Base-by-base conservation (phyloP, 1,140 invertebrate species). In the Drosophila pandora region DNA sequence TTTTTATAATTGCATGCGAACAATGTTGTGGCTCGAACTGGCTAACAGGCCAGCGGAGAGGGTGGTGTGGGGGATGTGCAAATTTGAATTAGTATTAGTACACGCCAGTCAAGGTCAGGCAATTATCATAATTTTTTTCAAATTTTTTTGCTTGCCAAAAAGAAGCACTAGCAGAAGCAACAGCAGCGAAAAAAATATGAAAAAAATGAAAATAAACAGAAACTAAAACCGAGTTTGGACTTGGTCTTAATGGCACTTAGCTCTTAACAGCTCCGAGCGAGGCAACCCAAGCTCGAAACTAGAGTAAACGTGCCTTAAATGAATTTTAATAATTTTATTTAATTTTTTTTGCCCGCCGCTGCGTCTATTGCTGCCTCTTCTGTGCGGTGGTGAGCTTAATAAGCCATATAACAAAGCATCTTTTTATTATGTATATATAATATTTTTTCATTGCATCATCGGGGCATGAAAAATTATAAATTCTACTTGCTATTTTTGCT, bases 281-380 rank as follows among this genome's bases (percentile, higher is more conserved):
- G 59, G 34, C 47, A 17, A 63, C 6, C 39, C 41, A 12, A 39
- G 67, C 65, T 69, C 56, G 65, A 89, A 88, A 89, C 84, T 88
- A 69, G 84, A 88, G 84, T 89, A 88, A 88, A 89, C 84, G 79
- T 88, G 84, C 72, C 64, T 88, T 72, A 87, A 82, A 88, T 79
- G 70, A 77, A 65, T 67, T 65, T 76, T 61, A 77, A 76, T 77
- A 76, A 63, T 73, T 79, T 73, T 49, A 68, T 71, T 64, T 68
- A 55, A 45, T 37, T 60, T 61, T 59, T 63, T 67, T 43, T 32
- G 17, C 17, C 17, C 17, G 17, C 17, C 17, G 17, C 17, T 17
- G 17, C 17, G 0, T 17, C 17, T 17, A 17, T 45, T 57, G 47
- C 25, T 34, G 63, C 45, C 12, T 65, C 43, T 62, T 37, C 62